Evolutionary conservation across 2,797 vertebrate species (phyloP).

Genomic region (Semaprochilodus insignis): DNA sequence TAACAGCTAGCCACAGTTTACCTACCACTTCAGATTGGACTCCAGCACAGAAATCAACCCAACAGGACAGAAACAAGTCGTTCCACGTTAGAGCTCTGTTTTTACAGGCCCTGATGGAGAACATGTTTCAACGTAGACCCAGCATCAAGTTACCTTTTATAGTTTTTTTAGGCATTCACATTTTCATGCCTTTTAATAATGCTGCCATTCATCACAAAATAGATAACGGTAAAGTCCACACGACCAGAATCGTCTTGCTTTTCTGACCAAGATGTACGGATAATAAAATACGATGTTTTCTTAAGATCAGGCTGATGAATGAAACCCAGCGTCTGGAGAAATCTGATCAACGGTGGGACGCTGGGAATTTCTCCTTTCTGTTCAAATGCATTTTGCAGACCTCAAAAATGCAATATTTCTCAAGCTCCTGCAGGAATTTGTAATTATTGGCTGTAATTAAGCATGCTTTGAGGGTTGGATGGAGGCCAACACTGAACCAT

Average conservation of each 20-base stretch:
- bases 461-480: slow-evolving; percentile 37
- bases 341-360: neutral
- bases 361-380: neutral
- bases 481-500: slow-evolving; percentile 18
- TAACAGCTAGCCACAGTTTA: too few relatives aligned
- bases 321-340: neutral
- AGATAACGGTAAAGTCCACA: neutral
- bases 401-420: slow-evolving; percentile 23
- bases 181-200: neutral
- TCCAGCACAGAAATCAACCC: too few relatives aligned
- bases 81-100: too few relatives aligned
- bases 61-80: too few relatives aligned
- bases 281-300: neutral
- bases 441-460: slow-evolving; percentile 49
- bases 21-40: too few relatives aligned
- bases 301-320: slow-evolving; percentile 16
- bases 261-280: neutral
- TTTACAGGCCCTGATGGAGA: too few relatives aligned
- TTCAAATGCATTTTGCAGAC: slow-evolving; percentile 5
- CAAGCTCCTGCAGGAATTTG: slow-evolving; percentile 28
- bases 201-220: neutral
- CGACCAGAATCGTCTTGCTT: neutral
- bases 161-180: neutral
- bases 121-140: too few relatives aligned
- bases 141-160: too few relatives aligned